phyloP scores from a whole-genome alignment of 2,797 vertebrate genomes.

The Neoniphon sammara region DNA sequence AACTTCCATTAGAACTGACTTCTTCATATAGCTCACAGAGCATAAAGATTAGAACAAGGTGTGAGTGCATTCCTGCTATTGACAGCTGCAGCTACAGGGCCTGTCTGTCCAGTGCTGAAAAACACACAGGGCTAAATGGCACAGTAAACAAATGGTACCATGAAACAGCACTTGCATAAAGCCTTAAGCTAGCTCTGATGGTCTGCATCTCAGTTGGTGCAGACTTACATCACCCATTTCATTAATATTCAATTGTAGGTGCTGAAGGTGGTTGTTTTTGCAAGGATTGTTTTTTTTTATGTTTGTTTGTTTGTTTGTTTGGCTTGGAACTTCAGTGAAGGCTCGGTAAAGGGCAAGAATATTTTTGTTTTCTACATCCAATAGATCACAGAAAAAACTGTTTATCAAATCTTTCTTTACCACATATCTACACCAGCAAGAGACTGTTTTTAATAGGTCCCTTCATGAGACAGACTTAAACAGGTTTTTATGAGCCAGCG shows the following conservation, averaged over 20 bases:
- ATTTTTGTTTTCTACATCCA: neutral
- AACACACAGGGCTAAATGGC: neutral
- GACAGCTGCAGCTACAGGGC: neutral
- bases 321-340: neutral
- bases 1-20: neutral
- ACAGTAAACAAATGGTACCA: neutral
- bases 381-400: neutral
- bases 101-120: slow-evolving; percentile 4
- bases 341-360: neutral
- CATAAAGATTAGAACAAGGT: neutral
- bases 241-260: slow-evolving; percentile 6
- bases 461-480: neutral
- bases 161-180: slow-evolving; percentile 2
- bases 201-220: slow-evolving; percentile 15
- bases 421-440: neutral
- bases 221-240: neutral
- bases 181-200: slow-evolving; percentile 3
- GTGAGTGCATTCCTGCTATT: neutral
- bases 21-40: neutral
- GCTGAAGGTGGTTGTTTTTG: neutral
- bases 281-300: no score
- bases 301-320: neutral
- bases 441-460: neutral
- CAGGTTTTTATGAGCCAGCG: neutral
- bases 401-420: neutral